Percentiles rank a stretch among this genome's conserved stretches.
Evolutionary conservation across 2,113 vertebrate genomes (phyloP).

Genomic region (Malaclemys terrapin): DNA sequence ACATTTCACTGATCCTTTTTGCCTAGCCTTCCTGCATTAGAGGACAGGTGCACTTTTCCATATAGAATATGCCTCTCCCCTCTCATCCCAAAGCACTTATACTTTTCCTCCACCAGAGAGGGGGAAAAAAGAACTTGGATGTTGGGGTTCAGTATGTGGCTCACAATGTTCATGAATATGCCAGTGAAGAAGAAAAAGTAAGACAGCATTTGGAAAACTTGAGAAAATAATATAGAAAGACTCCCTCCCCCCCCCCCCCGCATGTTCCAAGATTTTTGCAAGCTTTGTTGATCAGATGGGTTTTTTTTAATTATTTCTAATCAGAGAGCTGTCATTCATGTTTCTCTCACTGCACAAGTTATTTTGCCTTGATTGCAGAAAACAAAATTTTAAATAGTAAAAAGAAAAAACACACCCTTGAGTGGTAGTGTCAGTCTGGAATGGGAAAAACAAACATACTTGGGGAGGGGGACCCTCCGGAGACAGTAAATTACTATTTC

Average conservation of each 20-base stretch:
- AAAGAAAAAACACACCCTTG: neutral
- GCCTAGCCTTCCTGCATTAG: neutral
- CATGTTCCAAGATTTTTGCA: neutral
- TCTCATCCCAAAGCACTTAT: neutral
- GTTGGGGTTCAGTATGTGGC: neutral
- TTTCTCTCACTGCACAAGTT: neutral
- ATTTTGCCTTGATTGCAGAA: neutral
- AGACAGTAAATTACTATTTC: conserved; percentile 9
- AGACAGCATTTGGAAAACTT: neutral
- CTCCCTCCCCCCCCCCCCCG: rapidly evolving
- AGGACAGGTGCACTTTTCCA: neutral
- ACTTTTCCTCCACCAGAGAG: neutral
- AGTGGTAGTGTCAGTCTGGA: neutral
- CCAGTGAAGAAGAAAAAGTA: neutral
- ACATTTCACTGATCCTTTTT: neutral
- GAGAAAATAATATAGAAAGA: neutral
- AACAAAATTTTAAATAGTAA: neutral
- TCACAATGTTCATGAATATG: neutral
- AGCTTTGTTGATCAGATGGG: neutral
- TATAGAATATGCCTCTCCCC: neutral
- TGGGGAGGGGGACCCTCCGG: neutral
- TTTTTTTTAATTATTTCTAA: conserved; percentile 4
- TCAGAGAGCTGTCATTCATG: neutral
- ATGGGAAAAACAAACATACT: neutral
- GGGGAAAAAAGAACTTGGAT: neutral